Conservation (phyloP, 2,797 vertebrate genomes). For the Sebastiscus tertius region DNA sequence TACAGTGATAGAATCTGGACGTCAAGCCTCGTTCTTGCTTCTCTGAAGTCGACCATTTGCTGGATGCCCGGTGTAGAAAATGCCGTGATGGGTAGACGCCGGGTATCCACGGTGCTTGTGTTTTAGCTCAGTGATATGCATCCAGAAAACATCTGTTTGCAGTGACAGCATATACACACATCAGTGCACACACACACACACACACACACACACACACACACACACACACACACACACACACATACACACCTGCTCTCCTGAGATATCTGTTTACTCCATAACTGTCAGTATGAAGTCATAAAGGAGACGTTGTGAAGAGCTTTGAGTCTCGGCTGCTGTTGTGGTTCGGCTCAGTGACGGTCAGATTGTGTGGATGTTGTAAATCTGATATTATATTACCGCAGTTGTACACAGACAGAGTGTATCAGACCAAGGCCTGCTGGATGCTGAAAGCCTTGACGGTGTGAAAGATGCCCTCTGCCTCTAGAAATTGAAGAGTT, state of each 20-base stretch:
- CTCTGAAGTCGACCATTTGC: not conserved
- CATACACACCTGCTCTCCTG: not conserved
- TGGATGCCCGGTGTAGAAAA: not conserved
- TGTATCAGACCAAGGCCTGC: not conserved
- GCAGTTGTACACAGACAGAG: not conserved
- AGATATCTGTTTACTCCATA: not conserved
- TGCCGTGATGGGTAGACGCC: not conserved
- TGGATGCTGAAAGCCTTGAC: not conserved
- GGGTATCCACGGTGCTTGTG: not conserved
- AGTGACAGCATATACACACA: not conserved
- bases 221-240: no score
- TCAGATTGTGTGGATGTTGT: slow-evolving; percentile 7
- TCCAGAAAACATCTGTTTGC: not conserved
- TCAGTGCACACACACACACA: not conserved
- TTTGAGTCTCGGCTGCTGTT: not conserved
- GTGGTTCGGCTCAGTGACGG: not conserved
- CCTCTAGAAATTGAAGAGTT: not conserved
- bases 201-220: not conserved
- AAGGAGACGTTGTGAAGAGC: slow-evolving; percentile 2
- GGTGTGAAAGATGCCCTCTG: not conserved
- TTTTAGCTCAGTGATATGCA: slow-evolving; percentile 5
- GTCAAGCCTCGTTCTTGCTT: not conserved
- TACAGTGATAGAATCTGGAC: not conserved
- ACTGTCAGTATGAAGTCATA: not conserved
- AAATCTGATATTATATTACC: slow-evolving; percentile 40